Evolutionary conservation across 2,888 invertebrate genomes (phyloP).

Genomic region (Euclidia mi): DNA sequence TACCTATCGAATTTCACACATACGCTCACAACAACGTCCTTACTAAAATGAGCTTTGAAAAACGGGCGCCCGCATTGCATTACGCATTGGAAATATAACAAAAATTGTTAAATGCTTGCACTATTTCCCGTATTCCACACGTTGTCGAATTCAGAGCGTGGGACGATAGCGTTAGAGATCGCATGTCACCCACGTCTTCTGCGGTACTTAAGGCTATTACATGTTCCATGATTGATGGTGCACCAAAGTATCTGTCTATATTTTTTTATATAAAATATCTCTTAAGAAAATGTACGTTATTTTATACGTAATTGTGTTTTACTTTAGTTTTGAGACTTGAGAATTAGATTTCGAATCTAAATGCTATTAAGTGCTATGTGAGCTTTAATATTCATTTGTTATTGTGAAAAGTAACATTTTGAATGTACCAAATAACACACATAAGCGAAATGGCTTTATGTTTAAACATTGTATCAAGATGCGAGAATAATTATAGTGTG

Average conservation of each 20-base stretch:
- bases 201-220: constrained; percentile 7
- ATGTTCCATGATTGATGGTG: not conserved
- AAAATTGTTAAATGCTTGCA: constrained; percentile 48
- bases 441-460: too few relatives aligned
- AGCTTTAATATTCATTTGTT: too few relatives aligned
- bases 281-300: too few relatives aligned
- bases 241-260: not conserved
- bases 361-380: too few relatives aligned
- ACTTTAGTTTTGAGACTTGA: too few relatives aligned
- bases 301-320: too few relatives aligned
- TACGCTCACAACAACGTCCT: not conserved
- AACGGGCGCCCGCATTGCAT: constrained; percentile 15
- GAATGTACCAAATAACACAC: too few relatives aligned
- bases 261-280: not conserved
- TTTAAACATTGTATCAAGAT: too few relatives aligned
- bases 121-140: constrained; percentile 32
- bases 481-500: too few relatives aligned
- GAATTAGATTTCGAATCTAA: too few relatives aligned
- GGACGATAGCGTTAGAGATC: constrained; percentile 28
- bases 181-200: constrained; percentile 5
- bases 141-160: constrained; percentile 36
- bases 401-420: too few relatives aligned
- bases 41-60: constrained; percentile 2
- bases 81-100: constrained; percentile 52
- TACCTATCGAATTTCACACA: too few relatives aligned